These are phyloP conservation scores for Ramphastos sulfuratus DNA, from an alignment of 2,113 vertebrate genomes.

Conservation along the genomic window DNA sequence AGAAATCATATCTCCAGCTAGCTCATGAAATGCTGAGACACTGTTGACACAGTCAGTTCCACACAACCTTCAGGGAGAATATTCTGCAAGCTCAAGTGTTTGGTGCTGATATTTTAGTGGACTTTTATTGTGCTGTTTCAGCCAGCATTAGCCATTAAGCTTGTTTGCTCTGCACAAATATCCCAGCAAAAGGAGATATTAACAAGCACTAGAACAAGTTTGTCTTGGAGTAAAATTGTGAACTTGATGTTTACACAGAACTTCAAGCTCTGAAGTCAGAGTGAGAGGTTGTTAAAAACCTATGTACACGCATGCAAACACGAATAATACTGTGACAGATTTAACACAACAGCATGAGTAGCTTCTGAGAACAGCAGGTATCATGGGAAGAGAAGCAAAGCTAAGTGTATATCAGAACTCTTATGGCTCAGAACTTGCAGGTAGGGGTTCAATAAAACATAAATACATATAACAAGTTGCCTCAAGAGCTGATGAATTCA, in stretches of 20 bases:
- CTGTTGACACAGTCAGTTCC: not conserved
- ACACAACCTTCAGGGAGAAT: not conserved
- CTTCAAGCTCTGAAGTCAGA: not conserved
- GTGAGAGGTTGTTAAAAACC: not conserved
- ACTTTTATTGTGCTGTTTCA: not conserved
- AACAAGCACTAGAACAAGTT: not conserved
- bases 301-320: fast-evolving
- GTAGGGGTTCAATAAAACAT: not conserved
- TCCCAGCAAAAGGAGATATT: not conserved
- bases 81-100: conserved; percentile 6
- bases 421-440: not conserved
- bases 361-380: not conserved
- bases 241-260: not conserved
- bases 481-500: not conserved
- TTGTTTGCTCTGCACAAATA: conserved; percentile 27
- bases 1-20: not conserved
- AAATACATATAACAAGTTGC: fast-evolving
- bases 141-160: not conserved
- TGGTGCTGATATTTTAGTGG: not conserved
- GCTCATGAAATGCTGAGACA: not conserved
- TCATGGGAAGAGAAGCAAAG: not conserved
- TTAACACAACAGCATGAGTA: fast-evolving
- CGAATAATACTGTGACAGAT: not conserved
- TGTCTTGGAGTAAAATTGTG: not conserved
- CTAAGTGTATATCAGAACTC: not conserved